Percentiles rank a stretch among this genome's conserved stretches.
These are phyloP conservation scores for Triplophysa rosa DNA, from an alignment of 2,113 vertebrate genomes.

Conservation along the genomic window DNA sequence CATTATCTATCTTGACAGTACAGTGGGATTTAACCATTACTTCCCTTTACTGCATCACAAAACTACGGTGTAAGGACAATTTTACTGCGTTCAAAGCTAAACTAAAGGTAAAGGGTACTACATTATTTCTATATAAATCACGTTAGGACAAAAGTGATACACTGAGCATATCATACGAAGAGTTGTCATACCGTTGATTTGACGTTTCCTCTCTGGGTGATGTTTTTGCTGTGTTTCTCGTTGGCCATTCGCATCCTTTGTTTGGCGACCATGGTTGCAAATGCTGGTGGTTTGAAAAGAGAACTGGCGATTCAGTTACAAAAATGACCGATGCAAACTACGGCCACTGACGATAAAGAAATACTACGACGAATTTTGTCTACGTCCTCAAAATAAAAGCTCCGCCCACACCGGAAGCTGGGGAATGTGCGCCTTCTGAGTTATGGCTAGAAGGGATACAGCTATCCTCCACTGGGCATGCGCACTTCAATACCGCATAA, in stretches of 20 bases:
- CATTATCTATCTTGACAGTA: not conserved
- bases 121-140: too few species aligned
- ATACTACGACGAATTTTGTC: constrained; percentile 46
- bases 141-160: not conserved
- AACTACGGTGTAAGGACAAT: not conserved
- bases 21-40: not conserved
- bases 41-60: not conserved
- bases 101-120: too few species aligned
- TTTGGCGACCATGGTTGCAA: constrained; percentile 71
- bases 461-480: too few species aligned
- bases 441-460: too few species aligned
- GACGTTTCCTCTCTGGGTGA: constrained; percentile 74
- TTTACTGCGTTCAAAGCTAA: too few species aligned
- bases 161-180: constrained; percentile 9
- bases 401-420: constrained; percentile 45
- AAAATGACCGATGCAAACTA: not conserved
- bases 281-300: not conserved
- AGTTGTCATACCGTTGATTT: constrained; percentile 44
- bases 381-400: constrained; percentile 39
- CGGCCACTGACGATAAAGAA: not conserved
- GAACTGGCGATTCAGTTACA: not conserved
- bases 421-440: not conserved
- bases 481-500: too few species aligned
- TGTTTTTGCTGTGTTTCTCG: constrained; percentile 79
- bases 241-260: constrained; percentile 76